phyloP scores from a whole-genome alignment of 2,888 invertebrate species.

The Omphaloscelis lunosa region DNA sequence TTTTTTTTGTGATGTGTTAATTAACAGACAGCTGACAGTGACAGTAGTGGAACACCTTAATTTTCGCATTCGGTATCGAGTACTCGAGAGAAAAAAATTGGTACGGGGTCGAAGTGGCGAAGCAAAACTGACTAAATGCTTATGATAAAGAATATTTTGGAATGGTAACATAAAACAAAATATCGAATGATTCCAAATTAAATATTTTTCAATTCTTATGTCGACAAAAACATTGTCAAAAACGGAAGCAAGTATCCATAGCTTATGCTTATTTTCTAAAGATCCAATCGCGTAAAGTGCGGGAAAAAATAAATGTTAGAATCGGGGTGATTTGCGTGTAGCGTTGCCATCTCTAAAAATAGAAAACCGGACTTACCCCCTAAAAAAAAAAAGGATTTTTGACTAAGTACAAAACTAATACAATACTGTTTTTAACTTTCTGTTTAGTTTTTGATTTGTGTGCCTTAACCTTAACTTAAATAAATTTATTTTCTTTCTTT shows the following conservation, averaged over 20 bases:
- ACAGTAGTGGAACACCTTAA: slow-evolving; percentile 19
- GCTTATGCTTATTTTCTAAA: no score
- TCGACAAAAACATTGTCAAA: neutral
- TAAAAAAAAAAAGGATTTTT: no score
- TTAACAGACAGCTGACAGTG: slow-evolving; percentile 21
- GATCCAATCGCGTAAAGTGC: neutral
- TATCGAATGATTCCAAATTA: neutral
- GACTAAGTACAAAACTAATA: no score
- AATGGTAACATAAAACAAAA: neutral
- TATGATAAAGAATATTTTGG: neutral
- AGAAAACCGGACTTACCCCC: no score
- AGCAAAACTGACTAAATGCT: neutral
- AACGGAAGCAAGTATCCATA: neutral
- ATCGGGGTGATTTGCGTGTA: neutral
- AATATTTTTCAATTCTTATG: no score
- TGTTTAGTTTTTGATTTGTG: no score
- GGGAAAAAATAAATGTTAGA: neutral
- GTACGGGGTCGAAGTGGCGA: neutral
- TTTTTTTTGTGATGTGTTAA: slow-evolving; percentile 10
- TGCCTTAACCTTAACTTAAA: no score
- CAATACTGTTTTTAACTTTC: no score
- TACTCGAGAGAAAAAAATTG: neutral
- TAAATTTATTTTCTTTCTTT: no score
- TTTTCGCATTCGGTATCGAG: neutral
- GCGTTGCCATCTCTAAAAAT: no score